These are phyloP conservation scores for Eubasilissa regina DNA, from an alignment of 1,140 invertebrate genomes.

Conservation along the genomic window DNA sequence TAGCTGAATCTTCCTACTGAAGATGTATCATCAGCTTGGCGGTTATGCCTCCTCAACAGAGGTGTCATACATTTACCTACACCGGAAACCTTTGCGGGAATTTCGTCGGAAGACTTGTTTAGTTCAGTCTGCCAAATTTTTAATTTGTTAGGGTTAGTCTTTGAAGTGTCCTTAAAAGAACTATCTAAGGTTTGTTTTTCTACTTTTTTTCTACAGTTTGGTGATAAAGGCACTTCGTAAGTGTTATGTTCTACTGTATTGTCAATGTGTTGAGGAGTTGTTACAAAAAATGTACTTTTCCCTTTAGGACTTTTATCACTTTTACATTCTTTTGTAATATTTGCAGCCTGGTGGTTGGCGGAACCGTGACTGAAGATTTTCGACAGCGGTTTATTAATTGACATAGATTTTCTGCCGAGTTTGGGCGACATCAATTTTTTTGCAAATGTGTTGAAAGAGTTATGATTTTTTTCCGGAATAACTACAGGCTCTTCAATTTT, in stretches of 20 bases:
- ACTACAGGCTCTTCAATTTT: conserved; percentile 19
- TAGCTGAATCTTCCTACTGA: conserved; percentile 67
- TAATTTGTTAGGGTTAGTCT: conserved; percentile 31
- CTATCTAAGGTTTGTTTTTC: conserved; percentile 29
- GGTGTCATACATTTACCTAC: conserved; percentile 70
- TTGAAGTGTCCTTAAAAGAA: conserved; percentile 5
- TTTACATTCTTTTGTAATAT: conserved; percentile 49
- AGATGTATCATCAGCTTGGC: conserved; percentile 63
- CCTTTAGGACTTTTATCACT: conserved; percentile 47
- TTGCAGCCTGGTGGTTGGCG: conserved; percentile 20
- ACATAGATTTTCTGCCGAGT: conserved; percentile 65
- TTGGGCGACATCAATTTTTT: conserved; percentile 69
- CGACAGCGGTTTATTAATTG: conserved; percentile 54
- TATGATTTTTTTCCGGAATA: conserved; percentile 51
- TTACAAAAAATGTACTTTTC: conserved; percentile 58
- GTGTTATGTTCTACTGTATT: conserved; percentile 8
- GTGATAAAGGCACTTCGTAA: conserved; percentile 29
- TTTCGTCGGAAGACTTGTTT: conserved; percentile 35
- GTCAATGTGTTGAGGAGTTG: conserved; percentile 39
- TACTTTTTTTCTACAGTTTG: conserved; percentile 34
- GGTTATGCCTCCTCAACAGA: conserved; percentile 64
- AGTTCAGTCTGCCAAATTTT: conserved; percentile 49
- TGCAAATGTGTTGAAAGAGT: conserved; percentile 65
- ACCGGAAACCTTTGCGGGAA: conserved; percentile 63
- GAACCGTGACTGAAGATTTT: conserved; percentile 54